Evolutionary conservation across 1,140 invertebrate genomes (phyloP).

Genomic region (Glomeris maerens): DNA sequence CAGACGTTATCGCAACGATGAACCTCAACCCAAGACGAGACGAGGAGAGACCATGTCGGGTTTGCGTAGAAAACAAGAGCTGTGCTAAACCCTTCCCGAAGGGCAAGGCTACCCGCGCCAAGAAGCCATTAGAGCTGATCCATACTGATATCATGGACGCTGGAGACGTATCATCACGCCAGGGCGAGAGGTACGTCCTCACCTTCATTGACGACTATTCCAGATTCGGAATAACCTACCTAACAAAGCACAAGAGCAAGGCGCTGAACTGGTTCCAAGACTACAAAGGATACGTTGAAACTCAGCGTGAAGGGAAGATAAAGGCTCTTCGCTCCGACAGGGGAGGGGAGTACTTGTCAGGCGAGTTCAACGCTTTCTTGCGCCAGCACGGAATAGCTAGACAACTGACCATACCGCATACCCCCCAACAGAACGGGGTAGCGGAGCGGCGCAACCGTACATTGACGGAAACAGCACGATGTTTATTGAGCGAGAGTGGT

Average conservation of each 20-base stretch:
- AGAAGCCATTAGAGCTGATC: constrained; percentile 7
- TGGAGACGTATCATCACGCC: constrained; percentile 2
- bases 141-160: constrained; percentile 14
- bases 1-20: background rate
- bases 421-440: constrained; percentile 31
- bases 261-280: constrained; percentile 10
- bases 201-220: constrained; percentile 16
- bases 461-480: constrained; percentile 16
- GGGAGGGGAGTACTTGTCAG: constrained; percentile 10
- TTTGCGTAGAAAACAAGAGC: constrained; percentile 7
- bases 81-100: background rate
- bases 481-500: constrained; percentile 1
- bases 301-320: background rate
- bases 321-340: constrained; percentile 10
- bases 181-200: constrained; percentile 9
- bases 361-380: constrained; percentile 10
- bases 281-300: constrained; percentile 5
- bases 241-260: constrained; percentile 13
- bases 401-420: constrained; percentile 26
- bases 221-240: constrained; percentile 9
- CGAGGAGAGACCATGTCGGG: background rate
- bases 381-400: constrained; percentile 24
- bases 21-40: background rate
- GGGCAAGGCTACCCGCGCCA: background rate
- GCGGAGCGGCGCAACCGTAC: constrained; percentile 30